Percentiles rank a stretch among this genome's conserved stretches.
phyloP scores from a whole-genome alignment of 2,113 vertebrate species.

The Helogale parvula region DNA sequence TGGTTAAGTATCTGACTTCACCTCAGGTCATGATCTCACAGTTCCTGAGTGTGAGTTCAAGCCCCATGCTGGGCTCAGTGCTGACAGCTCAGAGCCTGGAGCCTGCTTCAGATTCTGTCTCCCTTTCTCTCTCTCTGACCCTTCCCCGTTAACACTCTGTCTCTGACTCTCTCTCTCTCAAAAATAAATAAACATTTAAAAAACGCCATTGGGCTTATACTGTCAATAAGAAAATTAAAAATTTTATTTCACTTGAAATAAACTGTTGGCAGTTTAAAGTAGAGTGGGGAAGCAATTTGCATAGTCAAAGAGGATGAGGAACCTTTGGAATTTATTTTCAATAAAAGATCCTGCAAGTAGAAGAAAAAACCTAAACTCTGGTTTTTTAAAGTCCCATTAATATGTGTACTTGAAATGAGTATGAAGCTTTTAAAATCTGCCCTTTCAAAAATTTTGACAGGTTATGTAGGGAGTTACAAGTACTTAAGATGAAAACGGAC shows the following conservation, averaged over 20 bases:
- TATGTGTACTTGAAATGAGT: constrained; percentile 55
- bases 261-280: not conserved
- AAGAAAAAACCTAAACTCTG: constrained; percentile 58
- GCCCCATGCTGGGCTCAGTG: too few species aligned
- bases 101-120: too few species aligned
- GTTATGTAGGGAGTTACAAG: constrained; percentile 72
- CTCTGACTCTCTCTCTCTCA: too few species aligned
- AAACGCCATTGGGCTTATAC: not conserved
- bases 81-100: too few species aligned
- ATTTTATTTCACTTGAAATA: constrained; percentile 28
- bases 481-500: constrained; percentile 80
- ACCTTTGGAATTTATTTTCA: constrained; percentile 56
- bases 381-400: constrained; percentile 73
- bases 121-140: too few species aligned
- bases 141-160: too few species aligned
- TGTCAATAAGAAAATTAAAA: not conserved
- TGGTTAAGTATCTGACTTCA: too few species aligned
- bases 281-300: not conserved
- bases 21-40: too few species aligned
- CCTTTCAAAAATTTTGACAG: constrained; percentile 63
- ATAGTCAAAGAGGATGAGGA: constrained; percentile 40
- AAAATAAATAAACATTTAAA: not conserved
- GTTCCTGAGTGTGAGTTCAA: too few species aligned
- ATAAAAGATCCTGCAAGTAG: constrained; percentile 46
- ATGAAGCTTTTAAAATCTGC: constrained; percentile 70